Percentiles rank a stretch among this genome's conserved stretches.
phyloP scores from a whole-genome alignment of 2,113 vertebrate species.

The Perognathus longimembris region DNA sequence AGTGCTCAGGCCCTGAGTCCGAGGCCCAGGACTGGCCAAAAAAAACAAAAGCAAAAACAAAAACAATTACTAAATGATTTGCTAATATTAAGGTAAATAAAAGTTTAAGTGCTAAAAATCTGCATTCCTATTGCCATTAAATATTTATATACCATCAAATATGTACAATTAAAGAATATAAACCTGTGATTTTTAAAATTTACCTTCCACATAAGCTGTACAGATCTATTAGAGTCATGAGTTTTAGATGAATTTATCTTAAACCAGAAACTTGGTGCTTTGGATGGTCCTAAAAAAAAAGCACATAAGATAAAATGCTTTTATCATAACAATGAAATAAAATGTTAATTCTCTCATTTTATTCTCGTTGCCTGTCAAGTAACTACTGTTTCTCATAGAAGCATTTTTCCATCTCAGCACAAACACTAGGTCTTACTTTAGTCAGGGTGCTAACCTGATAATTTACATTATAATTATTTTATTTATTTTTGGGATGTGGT shows the following conservation, averaged over 20 bases:
- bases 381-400: not conserved
- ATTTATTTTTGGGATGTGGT: not conserved
- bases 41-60: no score
- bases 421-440: not conserved
- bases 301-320: not conserved
- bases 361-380: not conserved
- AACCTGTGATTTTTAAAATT: slow-evolving; percentile 77
- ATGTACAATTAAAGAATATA: not conserved
- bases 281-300: slow-evolving; percentile 87
- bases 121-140: not conserved
- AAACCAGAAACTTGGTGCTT: slow-evolving; percentile 91
- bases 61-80: not conserved
- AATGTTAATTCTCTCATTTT: not conserved
- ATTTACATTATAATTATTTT: not conserved
- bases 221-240: slow-evolving; percentile 70
- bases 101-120: not conserved
- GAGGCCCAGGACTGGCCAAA: no score
- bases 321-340: not conserved
- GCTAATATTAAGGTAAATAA: not conserved
- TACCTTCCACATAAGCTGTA: slow-evolving; percentile 94
- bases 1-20: no score
- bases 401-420: not conserved
- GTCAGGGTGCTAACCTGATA: not conserved
- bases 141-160: not conserved
- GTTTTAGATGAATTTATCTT: slow-evolving; percentile 72